These are phyloP conservation scores for Coregonus suidteri DNA, from an alignment of 2,797 vertebrate species.

Conservation along the genomic window DNA sequence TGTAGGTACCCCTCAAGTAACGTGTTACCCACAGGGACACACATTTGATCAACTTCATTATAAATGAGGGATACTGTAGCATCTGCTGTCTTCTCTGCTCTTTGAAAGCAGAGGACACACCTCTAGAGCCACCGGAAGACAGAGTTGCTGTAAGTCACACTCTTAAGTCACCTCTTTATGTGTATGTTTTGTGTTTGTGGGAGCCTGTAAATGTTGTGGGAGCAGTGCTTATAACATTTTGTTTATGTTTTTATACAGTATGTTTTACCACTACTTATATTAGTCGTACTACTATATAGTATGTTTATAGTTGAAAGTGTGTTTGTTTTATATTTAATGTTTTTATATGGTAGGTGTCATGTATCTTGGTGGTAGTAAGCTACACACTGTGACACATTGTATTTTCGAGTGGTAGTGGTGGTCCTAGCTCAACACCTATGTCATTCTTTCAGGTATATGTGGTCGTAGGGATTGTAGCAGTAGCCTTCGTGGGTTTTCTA, in stretches of 20 bases:
- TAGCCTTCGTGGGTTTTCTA: constrained; percentile 92
- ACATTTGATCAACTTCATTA: neutral
- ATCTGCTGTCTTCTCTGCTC: neutral
- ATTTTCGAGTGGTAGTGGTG: neutral
- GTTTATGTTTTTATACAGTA: too few relatives aligned
- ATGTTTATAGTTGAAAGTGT: neutral
- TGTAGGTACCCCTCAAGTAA: neutral
- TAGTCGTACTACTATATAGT: neutral
- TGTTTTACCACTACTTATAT: neutral
- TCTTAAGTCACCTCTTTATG: neutral
- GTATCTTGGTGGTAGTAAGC: neutral
- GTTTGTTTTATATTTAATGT: neutral
- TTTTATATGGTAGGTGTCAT: neutral
- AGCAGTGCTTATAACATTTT: neutral
- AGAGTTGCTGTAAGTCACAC: constrained; percentile 88
- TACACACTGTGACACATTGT: neutral
- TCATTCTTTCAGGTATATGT: constrained; percentile 86
- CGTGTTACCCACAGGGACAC: neutral
- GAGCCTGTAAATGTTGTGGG: constrained; percentile 1
- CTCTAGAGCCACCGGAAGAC: constrained; percentile 81
- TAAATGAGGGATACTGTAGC: neutral
- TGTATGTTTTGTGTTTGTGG: neutral
- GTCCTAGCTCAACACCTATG: neutral
- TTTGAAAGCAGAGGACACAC: constrained; percentile 61
- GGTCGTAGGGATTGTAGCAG: constrained; percentile 92